Conservation (phyloP, 2,797 vertebrate genomes). For the Glyptemys insculpta region DNA sequence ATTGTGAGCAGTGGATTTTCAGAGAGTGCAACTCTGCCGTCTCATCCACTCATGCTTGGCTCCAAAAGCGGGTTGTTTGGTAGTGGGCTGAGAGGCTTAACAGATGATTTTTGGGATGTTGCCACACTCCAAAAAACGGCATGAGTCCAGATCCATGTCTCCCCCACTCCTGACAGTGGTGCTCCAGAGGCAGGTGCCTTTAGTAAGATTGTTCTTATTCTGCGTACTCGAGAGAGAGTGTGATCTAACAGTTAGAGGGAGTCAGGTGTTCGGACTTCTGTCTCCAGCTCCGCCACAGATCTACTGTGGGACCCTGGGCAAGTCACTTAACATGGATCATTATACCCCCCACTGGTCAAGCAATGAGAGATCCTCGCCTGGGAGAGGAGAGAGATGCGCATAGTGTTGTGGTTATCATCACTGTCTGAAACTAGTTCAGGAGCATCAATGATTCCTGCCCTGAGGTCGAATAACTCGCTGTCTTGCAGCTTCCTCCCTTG, state of each 20-base stretch:
- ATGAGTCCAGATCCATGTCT: accelerated
- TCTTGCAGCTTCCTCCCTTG: background rate
- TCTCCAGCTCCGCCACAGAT: too few species aligned
- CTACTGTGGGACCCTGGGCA: background rate
- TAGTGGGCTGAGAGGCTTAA: too few species aligned
- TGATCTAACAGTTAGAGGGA: background rate
- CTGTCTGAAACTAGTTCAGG: background rate
- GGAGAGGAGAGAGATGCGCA: background rate
- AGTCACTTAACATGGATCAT: too few species aligned
- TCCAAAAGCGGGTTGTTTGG: background rate
- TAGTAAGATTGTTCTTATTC: too few species aligned
- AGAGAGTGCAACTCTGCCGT: background rate
- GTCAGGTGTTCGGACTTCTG: background rate
- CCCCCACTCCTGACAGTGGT: background rate
- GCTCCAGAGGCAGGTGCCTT: background rate
- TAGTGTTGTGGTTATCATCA: background rate
- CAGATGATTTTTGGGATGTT: background rate
- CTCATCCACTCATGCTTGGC: background rate
- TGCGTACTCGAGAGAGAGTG: background rate
- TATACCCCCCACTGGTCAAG: background rate
- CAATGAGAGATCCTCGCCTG: background rate
- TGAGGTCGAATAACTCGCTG: background rate
- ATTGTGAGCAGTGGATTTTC: background rate
- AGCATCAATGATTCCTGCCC: background rate
- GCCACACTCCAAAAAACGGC: background rate